Conservation (phyloP, 2,888 invertebrate genomes). For the Germaria angustata region DNA sequence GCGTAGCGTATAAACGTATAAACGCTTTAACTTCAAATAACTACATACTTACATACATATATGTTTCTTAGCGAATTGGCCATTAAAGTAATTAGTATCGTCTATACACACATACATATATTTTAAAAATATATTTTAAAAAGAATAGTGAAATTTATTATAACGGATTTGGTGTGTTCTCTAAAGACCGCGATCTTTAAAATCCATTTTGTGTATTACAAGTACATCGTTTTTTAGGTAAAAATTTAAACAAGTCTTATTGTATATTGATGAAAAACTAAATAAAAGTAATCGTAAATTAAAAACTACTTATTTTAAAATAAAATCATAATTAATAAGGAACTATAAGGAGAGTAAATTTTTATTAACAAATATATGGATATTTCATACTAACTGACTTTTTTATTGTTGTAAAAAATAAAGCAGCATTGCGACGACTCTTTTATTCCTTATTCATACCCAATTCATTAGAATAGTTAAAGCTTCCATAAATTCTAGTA, state of each 20-base stretch:
- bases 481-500: no score
- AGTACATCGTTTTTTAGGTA: constrained; percentile 33
- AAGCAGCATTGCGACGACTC: no score
- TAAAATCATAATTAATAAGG: background rate
- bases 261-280: background rate
- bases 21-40: constrained; percentile 47
- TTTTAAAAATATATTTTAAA: background rate
- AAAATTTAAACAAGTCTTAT: constrained; percentile 14
- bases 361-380: no score
- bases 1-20: constrained; percentile 70
- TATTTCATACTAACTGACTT: no score
- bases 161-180: constrained; percentile 12
- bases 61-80: background rate
- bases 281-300: background rate
- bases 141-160: constrained; percentile 52
- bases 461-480: no score
- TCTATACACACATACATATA: background rate
- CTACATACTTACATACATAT: no score
- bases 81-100: background rate
- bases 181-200: constrained; percentile 9
- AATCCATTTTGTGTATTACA: constrained; percentile 4
- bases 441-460: no score
- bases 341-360: no score
- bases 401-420: no score
- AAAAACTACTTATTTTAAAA: constrained; percentile 32